These are phyloP conservation scores for Lacerta bilineata DNA, from an alignment of 2,797 vertebrate species.

Conservation along the genomic window DNA sequence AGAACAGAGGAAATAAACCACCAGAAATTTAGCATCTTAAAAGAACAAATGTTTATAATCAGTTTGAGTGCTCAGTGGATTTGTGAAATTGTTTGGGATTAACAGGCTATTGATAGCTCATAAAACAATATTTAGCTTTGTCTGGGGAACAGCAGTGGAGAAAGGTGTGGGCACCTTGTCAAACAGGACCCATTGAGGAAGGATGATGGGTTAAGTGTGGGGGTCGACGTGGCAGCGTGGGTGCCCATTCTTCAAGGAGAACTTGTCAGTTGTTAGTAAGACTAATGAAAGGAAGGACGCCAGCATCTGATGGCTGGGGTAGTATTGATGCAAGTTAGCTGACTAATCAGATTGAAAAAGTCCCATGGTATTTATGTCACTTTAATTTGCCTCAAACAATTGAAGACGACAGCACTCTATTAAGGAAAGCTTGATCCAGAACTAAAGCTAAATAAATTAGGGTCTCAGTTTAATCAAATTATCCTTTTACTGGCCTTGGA, in stretches of 20 bases:
- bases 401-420: conserved; percentile 87
- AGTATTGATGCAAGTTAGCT: conserved; percentile 85
- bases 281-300: conserved; percentile 85
- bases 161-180: conserved; percentile 87
- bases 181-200: conserved; percentile 84
- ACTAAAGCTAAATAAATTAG: conserved; percentile 94
- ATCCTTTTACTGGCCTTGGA: conserved; percentile 84
- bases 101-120: conserved; percentile 88
- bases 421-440: conserved; percentile 88
- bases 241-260: conserved; percentile 82
- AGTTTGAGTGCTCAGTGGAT: conserved; percentile 83
- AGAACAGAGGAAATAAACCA: conserved; percentile 69
- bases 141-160: conserved; percentile 76
- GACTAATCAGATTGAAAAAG: conserved; percentile 90
- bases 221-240: conserved; percentile 82
- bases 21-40: conserved; percentile 77
- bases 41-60: conserved; percentile 77
- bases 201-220: conserved; percentile 87
- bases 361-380: conserved; percentile 91
- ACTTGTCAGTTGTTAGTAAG: conserved; percentile 81
- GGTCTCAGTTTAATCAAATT: conserved; percentile 90
- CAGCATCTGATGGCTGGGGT: conserved; percentile 85
- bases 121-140: conserved; percentile 93
- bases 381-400: conserved; percentile 91
- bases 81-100: conserved; percentile 85